Percentiles rank a stretch among this genome's conserved stretches.
phyloP scores from a whole-genome alignment of 1,140 invertebrate genomes.

The Hyphantria cunea region DNA sequence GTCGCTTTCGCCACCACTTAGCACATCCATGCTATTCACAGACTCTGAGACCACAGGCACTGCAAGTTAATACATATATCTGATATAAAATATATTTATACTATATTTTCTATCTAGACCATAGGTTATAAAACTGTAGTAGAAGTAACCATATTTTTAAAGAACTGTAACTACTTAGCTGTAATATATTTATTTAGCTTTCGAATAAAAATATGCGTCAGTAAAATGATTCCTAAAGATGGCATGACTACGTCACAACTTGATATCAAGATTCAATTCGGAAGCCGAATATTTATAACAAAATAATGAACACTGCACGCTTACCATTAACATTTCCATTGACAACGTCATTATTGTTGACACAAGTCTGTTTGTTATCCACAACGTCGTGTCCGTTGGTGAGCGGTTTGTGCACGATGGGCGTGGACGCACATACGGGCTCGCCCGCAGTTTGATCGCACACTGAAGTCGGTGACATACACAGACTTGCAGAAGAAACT shows the following conservation, averaged over 20 bases:
- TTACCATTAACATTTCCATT: slow-evolving; percentile 68
- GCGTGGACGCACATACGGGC: slow-evolving; percentile 55
- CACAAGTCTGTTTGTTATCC: slow-evolving; percentile 34
- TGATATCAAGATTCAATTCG: too few relatives aligned
- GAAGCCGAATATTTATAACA: too few relatives aligned
- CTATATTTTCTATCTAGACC: too few relatives aligned
- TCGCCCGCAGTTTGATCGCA: slow-evolving; percentile 23
- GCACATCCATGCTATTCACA: slow-evolving; percentile 75
- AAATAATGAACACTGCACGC: neutral
- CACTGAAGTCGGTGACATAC: slow-evolving; percentile 57
- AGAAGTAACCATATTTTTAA: too few relatives aligned
- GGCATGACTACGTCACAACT: too few relatives aligned
- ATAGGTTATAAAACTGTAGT: too few relatives aligned
- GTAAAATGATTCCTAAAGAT: too few relatives aligned
- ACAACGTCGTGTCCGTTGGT: slow-evolving; percentile 43
- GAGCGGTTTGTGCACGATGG: slow-evolving; percentile 28
- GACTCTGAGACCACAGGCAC: slow-evolving; percentile 69
- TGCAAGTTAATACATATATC: slow-evolving; percentile 22
- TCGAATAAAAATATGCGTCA: too few relatives aligned
- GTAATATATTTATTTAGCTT: too few relatives aligned
- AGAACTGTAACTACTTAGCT: too few relatives aligned
- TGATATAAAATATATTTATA: too few relatives aligned
- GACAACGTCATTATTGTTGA: slow-evolving; percentile 41
- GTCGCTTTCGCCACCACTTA: slow-evolving; percentile 79
- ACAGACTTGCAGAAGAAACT: slow-evolving; percentile 69